Evolutionary conservation across 92 coral and sea anemone genomes (phyloP).

Genomic region (Parazoanthus swiftii): DNA sequence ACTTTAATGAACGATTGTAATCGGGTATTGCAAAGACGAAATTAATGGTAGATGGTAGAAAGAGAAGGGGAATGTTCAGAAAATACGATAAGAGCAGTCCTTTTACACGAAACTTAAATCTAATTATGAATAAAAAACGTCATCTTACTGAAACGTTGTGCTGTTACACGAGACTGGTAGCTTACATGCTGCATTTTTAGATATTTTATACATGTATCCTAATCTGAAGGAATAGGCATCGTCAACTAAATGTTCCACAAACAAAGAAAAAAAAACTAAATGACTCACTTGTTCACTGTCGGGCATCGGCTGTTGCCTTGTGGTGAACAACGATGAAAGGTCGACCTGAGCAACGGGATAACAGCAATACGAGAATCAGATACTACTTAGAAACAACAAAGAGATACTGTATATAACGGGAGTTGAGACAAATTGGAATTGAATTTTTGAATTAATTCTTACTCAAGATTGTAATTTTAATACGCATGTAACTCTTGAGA

Average conservation of each 20-base stretch:
- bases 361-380: background rate
- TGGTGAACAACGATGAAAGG: slow-evolving; percentile 91
- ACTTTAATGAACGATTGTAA: too few species aligned
- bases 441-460: too few species aligned
- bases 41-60: background rate
- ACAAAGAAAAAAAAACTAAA: background rate
- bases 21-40: background rate
- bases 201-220: too few species aligned
- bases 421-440: background rate
- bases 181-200: too few species aligned
- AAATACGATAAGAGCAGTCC: background rate
- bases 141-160: too few species aligned
- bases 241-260: background rate
- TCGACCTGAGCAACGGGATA: slow-evolving; percentile 66
- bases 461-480: background rate
- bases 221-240: too few species aligned
- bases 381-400: background rate
- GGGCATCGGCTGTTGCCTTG: slow-evolving; percentile 95
- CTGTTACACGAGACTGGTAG: too few species aligned
- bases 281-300: slow-evolving; percentile 83
- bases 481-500: too few species aligned
- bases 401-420: background rate
- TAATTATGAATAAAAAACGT: too few species aligned
- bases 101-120: background rate
- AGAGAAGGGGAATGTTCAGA: background rate